Conservation (phyloP, 2,113 vertebrate species). For the Labeo catla region DNA sequence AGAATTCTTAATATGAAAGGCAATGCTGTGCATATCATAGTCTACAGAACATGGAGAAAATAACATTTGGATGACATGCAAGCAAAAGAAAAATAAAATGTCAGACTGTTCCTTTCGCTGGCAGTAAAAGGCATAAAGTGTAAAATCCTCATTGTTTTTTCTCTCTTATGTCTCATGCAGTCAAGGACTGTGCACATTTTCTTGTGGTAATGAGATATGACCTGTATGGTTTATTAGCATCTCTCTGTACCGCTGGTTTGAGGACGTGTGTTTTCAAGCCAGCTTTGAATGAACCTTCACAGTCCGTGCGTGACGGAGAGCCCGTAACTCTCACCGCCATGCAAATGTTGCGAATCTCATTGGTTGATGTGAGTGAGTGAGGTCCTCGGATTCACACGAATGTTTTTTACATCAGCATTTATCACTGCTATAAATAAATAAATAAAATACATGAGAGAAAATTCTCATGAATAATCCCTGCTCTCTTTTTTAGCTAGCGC, state of each 20-base stretch:
- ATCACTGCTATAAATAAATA: background rate
- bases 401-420: background rate
- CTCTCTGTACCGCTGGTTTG: background rate
- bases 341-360: conserved; percentile 14
- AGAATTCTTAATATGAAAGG: conserved; percentile 66
- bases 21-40: background rate
- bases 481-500: background rate
- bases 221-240: conserved; percentile 24
- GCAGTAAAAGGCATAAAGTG: conserved; percentile 46
- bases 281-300: conserved; percentile 8
- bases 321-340: background rate
- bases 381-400: background rate
- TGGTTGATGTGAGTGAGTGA: conserved; percentile 4
- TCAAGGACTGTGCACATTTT: conserved; percentile 13
- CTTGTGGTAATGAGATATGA: conserved; percentile 29
- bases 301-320: background rate
- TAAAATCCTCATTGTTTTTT: conserved; percentile 32
- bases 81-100: conserved; percentile 50
- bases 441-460: background rate
- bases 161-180: conserved; percentile 58
- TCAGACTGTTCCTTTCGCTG: conserved; percentile 21
- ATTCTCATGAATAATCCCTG: background rate
- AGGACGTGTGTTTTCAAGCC: background rate
- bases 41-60: conserved; percentile 34
- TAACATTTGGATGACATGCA: conserved; percentile 30